phyloP scores from a whole-genome alignment of 2,888 invertebrate genomes.

The Lydus trimaculatus region DNA sequence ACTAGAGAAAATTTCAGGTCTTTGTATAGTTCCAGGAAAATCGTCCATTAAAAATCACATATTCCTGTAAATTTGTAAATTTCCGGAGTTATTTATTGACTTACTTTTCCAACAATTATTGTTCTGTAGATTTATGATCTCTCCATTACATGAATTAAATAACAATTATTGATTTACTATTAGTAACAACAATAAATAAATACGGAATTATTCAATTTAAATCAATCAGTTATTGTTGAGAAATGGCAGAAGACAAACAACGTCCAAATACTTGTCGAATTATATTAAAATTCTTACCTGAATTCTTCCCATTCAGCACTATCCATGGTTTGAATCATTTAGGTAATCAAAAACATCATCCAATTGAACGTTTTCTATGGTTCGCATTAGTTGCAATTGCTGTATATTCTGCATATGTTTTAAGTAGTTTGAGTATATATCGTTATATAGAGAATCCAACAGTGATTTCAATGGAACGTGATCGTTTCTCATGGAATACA shows the following conservation, averaged over 20 bases:
- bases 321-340: slow-evolving; percentile 54
- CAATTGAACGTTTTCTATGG: slow-evolving; percentile 51
- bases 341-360: slow-evolving; percentile 43
- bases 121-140: no score
- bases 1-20: no score
- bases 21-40: no score
- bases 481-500: slow-evolving; percentile 75
- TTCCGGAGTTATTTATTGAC: no score
- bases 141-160: slow-evolving; percentile 17
- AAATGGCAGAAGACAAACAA: background rate
- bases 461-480: slow-evolving; percentile 77
- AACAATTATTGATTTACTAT: background rate
- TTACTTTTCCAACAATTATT: no score
- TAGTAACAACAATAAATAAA: background rate
- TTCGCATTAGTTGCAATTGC: slow-evolving; percentile 44
- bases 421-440: slow-evolving; percentile 68
- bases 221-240: background rate
- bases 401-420: slow-evolving; percentile 46
- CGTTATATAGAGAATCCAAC: slow-evolving; percentile 75
- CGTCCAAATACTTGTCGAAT: background rate
- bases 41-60: no score
- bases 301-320: slow-evolving; percentile 49
- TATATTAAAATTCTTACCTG: slow-evolving; percentile 14
- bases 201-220: background rate
- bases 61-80: no score